Base-by-base conservation (phyloP, 2,888 invertebrate species). In the Embidobia sp. region DNA sequence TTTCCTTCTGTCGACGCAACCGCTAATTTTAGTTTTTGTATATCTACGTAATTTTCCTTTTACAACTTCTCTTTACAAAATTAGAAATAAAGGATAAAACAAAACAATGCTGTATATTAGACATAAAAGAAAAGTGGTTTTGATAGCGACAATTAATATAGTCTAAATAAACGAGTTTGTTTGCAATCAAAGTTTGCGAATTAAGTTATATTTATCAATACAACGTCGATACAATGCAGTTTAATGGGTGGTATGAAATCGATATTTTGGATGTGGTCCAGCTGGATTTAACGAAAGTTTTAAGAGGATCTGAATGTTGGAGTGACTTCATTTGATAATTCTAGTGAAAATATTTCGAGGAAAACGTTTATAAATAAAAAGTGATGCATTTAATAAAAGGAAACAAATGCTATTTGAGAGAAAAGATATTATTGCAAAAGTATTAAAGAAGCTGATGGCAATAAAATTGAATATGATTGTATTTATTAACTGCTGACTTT, bases 11-110 rank as follows among this genome's bases (percentile, higher is more conserved):
- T 35, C 13, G 79, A 83, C 84, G 83, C 81, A 81, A 84, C 7
- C 66, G 72, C 83, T 85, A 85, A 85, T 83, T 84, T 83, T 85
- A 85, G 84, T 19, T 35, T 61, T 40, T 75, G 4, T 29, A 79
- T 79, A 73, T 51, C 13, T 19, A 42, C 44, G 51, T 13, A 64
- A 16, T 64, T 27, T 18, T 22, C 6, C 6, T 22, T 22, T 22
- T n/a, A n/a, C n/a, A n/a, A n/a, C n/a, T 22, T 22, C 22, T 22
- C 6, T 22, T 22, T 4, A 22, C 6, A 4, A 6, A 22, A 4
- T 22, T 22, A 4, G 6, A 22, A 4, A 4, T 6, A 22, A 22
- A 22, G 3, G n/a, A n/a, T 22, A 22, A 22, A 22, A 6, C 6
- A 22, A 22, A 22, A 4, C 6, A 4, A 6, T 22, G 6, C 6